Percentiles rank a stretch among this genome's conserved stretches.
These are phyloP conservation scores for Dyspetes luteomarginatus DNA, from an alignment of 2,888 invertebrate species.

Conservation along the genomic window DNA sequence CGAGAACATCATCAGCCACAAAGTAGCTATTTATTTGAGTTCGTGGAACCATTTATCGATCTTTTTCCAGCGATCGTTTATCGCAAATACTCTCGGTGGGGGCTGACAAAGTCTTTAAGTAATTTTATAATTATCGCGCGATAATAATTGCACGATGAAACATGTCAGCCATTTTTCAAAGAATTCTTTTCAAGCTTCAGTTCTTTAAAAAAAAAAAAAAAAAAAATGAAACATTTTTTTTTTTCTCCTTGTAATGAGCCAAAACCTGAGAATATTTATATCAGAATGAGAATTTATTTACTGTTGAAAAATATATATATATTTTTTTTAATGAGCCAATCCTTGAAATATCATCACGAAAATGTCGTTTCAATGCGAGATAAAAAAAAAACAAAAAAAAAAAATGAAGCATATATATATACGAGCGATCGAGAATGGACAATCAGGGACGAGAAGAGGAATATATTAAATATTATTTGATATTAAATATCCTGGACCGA, in stretches of 20 bases:
- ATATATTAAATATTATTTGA: slow-evolving; percentile 50
- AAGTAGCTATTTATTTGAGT: neutral
- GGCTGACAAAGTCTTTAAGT: neutral
- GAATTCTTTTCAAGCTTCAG: no score
- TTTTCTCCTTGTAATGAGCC: neutral
- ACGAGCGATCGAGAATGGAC: no score
- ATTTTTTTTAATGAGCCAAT: neutral
- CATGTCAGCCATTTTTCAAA: no score
- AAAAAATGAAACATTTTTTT: neutral
- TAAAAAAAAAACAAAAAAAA: neutral
- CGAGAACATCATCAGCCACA: neutral
- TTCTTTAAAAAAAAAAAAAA: neutral
- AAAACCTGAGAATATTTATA: neutral
- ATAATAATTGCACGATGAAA: no score
- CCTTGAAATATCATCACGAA: neutral
- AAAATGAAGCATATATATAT: neutral
- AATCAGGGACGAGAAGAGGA: no score
- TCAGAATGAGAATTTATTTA: neutral
- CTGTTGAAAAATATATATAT: neutral
- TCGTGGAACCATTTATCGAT: slow-evolving; percentile 52
- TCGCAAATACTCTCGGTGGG: neutral
- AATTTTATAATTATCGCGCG: slow-evolving; percentile 14
- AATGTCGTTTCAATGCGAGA: neutral
- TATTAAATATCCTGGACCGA: slow-evolving; percentile 23
- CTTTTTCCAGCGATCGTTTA: slow-evolving; percentile 41